A percentile compares a stretch with the other conserved stretches of the same genome.
phyloP scores from a whole-genome alignment of 2,888 invertebrate species.

The Mythimna impura region DNA sequence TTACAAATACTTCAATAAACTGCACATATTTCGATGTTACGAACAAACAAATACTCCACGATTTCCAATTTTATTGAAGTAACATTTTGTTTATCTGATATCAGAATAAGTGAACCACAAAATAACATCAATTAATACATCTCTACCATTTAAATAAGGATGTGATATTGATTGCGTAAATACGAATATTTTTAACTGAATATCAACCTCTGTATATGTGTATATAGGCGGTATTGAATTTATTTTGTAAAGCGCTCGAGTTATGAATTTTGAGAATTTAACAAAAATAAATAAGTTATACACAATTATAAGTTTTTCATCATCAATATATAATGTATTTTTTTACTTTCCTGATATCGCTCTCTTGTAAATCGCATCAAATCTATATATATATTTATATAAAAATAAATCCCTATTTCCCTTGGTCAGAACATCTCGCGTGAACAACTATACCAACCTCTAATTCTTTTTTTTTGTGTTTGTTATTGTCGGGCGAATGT shows the following conservation, averaged over 20 bases:
- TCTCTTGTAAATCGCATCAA: neutral
- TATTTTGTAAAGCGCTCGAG: neutral
- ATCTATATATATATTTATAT: too few species aligned
- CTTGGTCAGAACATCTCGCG: too few species aligned
- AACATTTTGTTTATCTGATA: neutral
- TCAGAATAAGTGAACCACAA: neutral
- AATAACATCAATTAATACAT: neutral
- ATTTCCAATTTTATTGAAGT: slow-evolving; percentile 1
- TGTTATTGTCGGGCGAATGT: too few species aligned
- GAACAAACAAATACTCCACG: neutral
- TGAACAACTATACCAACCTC: too few species aligned
- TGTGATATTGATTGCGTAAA: neutral
- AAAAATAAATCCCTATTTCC: too few species aligned
- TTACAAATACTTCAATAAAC: slow-evolving; percentile 10
- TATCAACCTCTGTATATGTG: neutral
- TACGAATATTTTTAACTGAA: neutral
- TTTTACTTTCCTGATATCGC: neutral
- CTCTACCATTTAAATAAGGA: neutral
- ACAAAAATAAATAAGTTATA: neutral
- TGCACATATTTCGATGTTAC: neutral
- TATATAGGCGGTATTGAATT: neutral
- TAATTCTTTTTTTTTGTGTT: too few species aligned
- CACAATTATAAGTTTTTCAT: neutral
- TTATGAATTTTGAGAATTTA: neutral
- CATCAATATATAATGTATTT: neutral